Base-by-base conservation (phyloP, 2,113 vertebrate genomes). In the Marmota monax region DNA sequence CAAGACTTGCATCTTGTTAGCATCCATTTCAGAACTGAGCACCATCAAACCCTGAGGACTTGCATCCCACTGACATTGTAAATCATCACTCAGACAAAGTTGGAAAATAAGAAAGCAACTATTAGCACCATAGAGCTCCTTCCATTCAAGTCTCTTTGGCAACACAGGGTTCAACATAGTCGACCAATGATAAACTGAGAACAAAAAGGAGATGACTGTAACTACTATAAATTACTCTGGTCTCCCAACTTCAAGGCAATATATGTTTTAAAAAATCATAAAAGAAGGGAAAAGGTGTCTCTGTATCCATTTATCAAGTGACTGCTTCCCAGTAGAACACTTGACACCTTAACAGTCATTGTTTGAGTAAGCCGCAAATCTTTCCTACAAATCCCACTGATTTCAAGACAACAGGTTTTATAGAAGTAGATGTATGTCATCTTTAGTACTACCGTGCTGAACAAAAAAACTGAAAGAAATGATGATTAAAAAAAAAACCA, bases 181-280 rank as follows among this genome's bases (percentile, higher is more conserved):
- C 51, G 48, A 87, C 58, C 93, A 92, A 56, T 91, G 58, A 96
- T 61, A 94, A 91, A 72, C 23, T 89, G 76, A 84, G 17, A 94
- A 70, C 51, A 88, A 83, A 45, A 84, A 83, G 22, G 67, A 90
- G n/a, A 83, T 58, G 84, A 77, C 4, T 82, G 5, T 56, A 39
- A 11, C 58, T 88, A 45, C 32, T 70, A 27, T 58, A 73, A 74
- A 61, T 74, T 95, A 14, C 18, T 91, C 87, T 90, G 25, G 34
- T 92, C 56, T 92, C 79, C 95, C 34, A 25, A 83, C 32, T 88
- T 93, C 94, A 92, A 94, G 53, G 61, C 39, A 91, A 96, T 78
- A 32, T 42, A 82, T 22, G 5, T 48, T 6, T n/a, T n/a, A 70
- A 58, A 58, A 58, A 58, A 58, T 58, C 20, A 48, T 34, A 79